Evolutionary conservation across 2,888 invertebrate genomes (phyloP), one percentile per base, ranked within the genome.

Genomic region (Tryphoninae sp.): DNA sequence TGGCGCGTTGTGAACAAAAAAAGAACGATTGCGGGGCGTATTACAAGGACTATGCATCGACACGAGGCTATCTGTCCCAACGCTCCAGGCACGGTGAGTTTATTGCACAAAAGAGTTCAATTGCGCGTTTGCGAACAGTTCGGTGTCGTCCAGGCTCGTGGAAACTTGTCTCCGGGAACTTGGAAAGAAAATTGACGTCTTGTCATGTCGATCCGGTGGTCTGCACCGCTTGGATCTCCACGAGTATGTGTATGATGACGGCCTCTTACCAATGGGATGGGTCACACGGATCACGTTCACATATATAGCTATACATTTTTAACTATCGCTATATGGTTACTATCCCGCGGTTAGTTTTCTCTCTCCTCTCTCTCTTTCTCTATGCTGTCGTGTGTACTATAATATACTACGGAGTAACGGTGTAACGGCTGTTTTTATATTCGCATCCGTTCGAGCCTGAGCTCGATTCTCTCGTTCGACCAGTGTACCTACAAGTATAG

Each of bases 71-170:
- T 79, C 84, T 84, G 82, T 86, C 84, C 79, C 79, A 65, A 84
- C 51, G 49, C 72, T 72, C n/a, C 86, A 84, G 86, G 87, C 86
- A 89, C 88, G 89, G 89, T 89, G 86, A 89, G 89, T 87, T 42
- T 64, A 22, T 42, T 53, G 55, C 1, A 33, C 16, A 55, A 9
- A 62, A 62, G 64, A 26, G 51, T 55, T n/a, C 26, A 16, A 88
- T 88, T 86, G 88, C 86, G 85, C 87, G 86, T 85, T 55, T 71
- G 16, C 11, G 6, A 33, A 33, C 33, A 2, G 7, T 16, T 51
- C 22, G 8, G 0, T 64, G 16, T 72, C 53, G 4, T 45, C 40
- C 16, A 45, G 64, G 13, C n/a, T 55, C n/a, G 23, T 26, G 8
- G 8, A 40, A 81, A 67, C 42, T 26, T 23, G 45, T 42, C n/a